Conservation (phyloP, 30 jellyfish, hydroid and myxozoan species). For the Chrysaora quinquecirrha region DNA sequence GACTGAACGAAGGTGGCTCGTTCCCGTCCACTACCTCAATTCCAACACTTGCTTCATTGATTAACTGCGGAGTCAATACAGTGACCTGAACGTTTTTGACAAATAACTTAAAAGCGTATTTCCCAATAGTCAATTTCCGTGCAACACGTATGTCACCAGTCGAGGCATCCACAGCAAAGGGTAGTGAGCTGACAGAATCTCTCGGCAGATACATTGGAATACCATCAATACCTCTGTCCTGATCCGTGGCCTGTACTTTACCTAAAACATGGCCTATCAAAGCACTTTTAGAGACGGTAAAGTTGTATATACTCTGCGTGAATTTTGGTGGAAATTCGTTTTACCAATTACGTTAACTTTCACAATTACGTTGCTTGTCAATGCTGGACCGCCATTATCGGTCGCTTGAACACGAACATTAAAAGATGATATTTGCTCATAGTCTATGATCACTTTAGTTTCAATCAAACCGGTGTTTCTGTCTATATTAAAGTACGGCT, state of each 20-base stretch:
- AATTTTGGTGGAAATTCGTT: constrained; percentile 88
- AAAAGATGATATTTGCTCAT: constrained; percentile 47
- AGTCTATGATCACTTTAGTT: constrained; percentile 68
- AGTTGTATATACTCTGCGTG: constrained; percentile 29
- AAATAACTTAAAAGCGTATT: constrained; percentile 11
- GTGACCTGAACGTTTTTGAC: constrained; percentile 40
- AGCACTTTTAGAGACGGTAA: constrained; percentile 46
- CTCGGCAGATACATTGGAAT: constrained; percentile 29
- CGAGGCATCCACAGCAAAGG: constrained; percentile 18
- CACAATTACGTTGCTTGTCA: constrained; percentile 36
- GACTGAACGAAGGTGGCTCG: constrained; percentile 56
- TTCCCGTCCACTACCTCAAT: constrained; percentile 68
- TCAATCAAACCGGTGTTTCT: constrained; percentile 39
- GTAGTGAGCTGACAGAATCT: neutral
- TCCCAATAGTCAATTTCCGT: constrained; percentile 42
- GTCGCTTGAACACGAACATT: constrained; percentile 65
- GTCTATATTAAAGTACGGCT: constrained; percentile 36
- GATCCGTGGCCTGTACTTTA: constrained; percentile 67
- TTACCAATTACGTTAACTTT: constrained; percentile 60
- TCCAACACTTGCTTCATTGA: constrained; percentile 51
- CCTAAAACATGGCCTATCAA: constrained; percentile 63
- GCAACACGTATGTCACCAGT: constrained; percentile 47
- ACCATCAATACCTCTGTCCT: constrained; percentile 72
- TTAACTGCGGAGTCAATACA: constrained; percentile 2
- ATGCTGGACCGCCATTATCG: constrained; percentile 62